Base-by-base conservation (phyloP, 2,888 invertebrate genomes). In the Vandiemenella viatica region DNA sequence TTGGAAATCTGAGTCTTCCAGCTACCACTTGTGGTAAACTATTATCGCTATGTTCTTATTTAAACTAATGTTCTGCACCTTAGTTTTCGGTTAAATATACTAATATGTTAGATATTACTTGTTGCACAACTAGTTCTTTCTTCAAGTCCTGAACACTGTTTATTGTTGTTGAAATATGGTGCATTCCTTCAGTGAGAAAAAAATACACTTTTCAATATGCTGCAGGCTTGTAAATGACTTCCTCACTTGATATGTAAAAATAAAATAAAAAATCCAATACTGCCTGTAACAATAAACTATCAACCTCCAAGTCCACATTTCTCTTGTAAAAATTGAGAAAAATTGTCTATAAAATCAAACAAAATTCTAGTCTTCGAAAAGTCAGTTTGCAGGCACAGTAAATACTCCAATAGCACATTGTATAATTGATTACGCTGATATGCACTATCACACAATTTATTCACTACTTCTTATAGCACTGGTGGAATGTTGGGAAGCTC, bases 361-460 rank as follows among this genome's bases (percentile, higher is more conserved):
- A 10, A 32, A 32, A 32, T 13, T n/a, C 10, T n/a, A 32, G 13
- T 13, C n/a, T n/a, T 13, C 32, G 21, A 42, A 18, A n/a, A n/a
- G 10, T n/a, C n/a, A 42, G n/a, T 19, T 42, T 42, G 42, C 42
- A 42, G 42, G 42, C 44, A 48, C 48, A 48, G 23, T 48, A 48
- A 48, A 48, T 37, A 48, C 32, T 48, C 44, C 40, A 48, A 38
- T 44, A 48, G 20, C 44, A 40, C 22, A 48, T 40, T 21, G 42
- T 19, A 13, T 21, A 19, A 19, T 21, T 17, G 42, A 19, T 17
- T 42, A 42, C 15, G 21, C n/a, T 42, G 19, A 19, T 17, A 17
- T 19, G 19, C 13, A 19, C 17, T 19, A 20, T n/a, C 19, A 42
- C 21, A 42, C 7, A n/a, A 21, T 20, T 42, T 42, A 42, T 42